Evolutionary conservation across 2,797 vertebrate genomes (phyloP), one percentile per base, ranked within the genome.

Genomic region (Vipera ursinii): DNA sequence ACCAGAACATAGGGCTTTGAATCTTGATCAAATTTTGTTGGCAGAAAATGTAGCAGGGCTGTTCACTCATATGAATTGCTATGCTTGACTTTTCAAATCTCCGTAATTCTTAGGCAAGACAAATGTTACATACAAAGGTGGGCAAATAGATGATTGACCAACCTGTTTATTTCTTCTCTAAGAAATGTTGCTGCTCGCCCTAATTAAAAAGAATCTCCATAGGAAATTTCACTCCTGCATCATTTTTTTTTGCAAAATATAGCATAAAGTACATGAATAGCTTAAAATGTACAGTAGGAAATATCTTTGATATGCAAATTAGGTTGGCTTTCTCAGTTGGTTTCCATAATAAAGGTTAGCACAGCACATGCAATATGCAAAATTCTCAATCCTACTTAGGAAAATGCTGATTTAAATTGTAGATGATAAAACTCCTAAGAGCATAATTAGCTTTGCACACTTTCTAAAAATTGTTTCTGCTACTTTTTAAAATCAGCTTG

Each of bases 371-470:
- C 48, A 17, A 89, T 96, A 94, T 95, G 93, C 91, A 94, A 96
- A 96, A 96, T 95, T 91, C 88, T 96, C 95, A 96, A 95, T 95
- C 93, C 63, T 95, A 95, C 94, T 96, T 92, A 89, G 93, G 96
- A 96, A 97, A 96, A 95, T 96, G 65, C 96, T 95, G 94, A 97
- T 97, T 97, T 97, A 95, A 96, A 96, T 96, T 96, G 95, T 61
- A 96, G 85, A 96, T 94, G 59, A 93, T 92, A 94, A 96, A 96
- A 95, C 95, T 97, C 96, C 95, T 97, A 94, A 95, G 95, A 93
- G 93, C 94, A 95, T 95, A 96, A 97, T 96, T 97, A 97, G 94
- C 82, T 93, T 96, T 91, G n/a, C 90, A 92, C 92, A 92, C 87
- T 96, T 93, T 92, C 86, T 90, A 69, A 95, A 94, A 96, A 91